A percentile compares a stretch with the other conserved stretches of the same genome.
Evolutionary conservation across 2,113 vertebrate genomes (phyloP).

Genomic region (Pterocles gutturalis): DNA sequence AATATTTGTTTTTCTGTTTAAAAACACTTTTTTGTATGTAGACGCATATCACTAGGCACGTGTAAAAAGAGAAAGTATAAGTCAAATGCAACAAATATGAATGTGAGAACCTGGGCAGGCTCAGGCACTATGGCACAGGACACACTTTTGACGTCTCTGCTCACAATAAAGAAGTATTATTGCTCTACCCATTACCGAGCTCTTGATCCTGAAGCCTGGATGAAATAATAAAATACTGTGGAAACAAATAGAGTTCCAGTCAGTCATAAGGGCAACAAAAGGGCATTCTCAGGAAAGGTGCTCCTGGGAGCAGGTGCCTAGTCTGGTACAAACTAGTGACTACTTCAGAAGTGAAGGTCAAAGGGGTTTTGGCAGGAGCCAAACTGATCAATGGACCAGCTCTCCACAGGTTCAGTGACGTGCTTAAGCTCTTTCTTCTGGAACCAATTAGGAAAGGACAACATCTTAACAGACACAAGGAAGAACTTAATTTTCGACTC

Average conservation of each 20-base stretch:
- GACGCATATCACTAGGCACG: neutral
- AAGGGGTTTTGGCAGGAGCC: neutral
- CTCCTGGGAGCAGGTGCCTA: neutral
- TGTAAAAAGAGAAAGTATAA: neutral
- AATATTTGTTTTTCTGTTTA: conserved; percentile 48
- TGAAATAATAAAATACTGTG: neutral
- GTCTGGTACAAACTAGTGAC: accelerated
- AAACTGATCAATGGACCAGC: neutral
- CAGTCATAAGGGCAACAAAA: neutral
- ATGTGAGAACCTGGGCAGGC: neutral
- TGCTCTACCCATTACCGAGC: neutral
- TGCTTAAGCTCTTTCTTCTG: neutral
- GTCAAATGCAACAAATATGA: neutral
- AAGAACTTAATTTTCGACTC: neutral
- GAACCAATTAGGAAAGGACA: neutral
- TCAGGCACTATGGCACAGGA: neutral
- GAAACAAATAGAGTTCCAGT: neutral
- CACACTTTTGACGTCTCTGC: neutral
- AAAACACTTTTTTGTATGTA: neutral
- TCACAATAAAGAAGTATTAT: neutral
- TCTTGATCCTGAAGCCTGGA: neutral
- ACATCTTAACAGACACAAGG: neutral
- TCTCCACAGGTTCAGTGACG: neutral
- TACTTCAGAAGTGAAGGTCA: neutral
- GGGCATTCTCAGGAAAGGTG: neutral